Conservation (phyloP, 2,797 vertebrate species). For the Sebastes iracundus region DNA sequence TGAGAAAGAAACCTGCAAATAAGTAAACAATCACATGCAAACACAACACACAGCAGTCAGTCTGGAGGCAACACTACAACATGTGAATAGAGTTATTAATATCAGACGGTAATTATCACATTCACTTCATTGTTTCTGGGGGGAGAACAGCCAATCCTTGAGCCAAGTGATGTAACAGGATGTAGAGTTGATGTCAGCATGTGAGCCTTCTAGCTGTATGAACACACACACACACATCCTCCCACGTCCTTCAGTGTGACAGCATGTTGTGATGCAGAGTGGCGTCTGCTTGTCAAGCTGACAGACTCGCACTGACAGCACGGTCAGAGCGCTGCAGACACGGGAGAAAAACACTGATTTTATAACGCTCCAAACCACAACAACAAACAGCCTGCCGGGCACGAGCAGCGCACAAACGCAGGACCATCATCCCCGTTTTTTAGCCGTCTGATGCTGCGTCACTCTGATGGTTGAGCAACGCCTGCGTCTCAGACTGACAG, state of each 20-base stretch:
- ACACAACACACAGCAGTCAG: not conserved
- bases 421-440: slow-evolving; percentile 35
- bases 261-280: slow-evolving; percentile 78
- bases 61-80: slow-evolving; percentile 15
- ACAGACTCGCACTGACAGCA: slow-evolving; percentile 78
- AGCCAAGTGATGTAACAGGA: slow-evolving; percentile 63
- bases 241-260: slow-evolving; percentile 71
- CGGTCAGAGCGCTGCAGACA: slow-evolving; percentile 66
- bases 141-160: not conserved
- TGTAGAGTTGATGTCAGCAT: slow-evolving; percentile 66
- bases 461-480: slow-evolving; percentile 31
- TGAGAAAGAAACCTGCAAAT: slow-evolving; percentile 12
- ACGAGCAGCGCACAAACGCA: slow-evolving; percentile 28
- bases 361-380: slow-evolving; percentile 67
- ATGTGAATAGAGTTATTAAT: slow-evolving; percentile 20
- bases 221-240: slow-evolving; percentile 50
- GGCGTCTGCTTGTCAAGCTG: slow-evolving; percentile 79
- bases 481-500: slow-evolving; percentile 1
- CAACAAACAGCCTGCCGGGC: slow-evolving; percentile 56
- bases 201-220: slow-evolving; percentile 51
- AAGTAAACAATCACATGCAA: slow-evolving; percentile 12
- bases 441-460: slow-evolving; percentile 49
- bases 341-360: slow-evolving; percentile 59
- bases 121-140: slow-evolving; percentile 36
- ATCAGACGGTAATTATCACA: slow-evolving; percentile 23